Evolutionary conservation across 2,888 invertebrate species (phyloP), one percentile per base, ranked within the genome.

Genomic region (Pecten maximus): DNA sequence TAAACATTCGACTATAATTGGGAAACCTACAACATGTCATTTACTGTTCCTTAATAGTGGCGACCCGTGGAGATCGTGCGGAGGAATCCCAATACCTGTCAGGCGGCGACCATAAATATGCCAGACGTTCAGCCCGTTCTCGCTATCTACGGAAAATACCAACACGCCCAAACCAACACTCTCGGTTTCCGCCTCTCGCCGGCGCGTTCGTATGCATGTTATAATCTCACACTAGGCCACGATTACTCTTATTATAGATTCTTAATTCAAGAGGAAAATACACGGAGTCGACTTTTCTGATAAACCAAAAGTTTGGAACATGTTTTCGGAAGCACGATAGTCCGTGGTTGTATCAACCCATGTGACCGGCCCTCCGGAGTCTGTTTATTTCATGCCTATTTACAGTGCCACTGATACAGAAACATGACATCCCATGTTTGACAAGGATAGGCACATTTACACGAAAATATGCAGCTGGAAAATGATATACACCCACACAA

Each of bases 71-170:
- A 74, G 74, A 74, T 74, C 74, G 74, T 74, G 74, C 23, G 35
- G 74, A 35, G 74, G 74, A 74, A 74, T 74, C 74, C 15, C 74
- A 10, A 74, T 74, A 74, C 74, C 74, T 74, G 74, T 74, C 74
- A 74, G 4, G 74, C 10, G 6, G 35, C 12, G 12, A 74, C 74
- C 4, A 28, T 74, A 74, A 74, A 74, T 35, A 74, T 74, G 74
- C 74, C 74, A 74, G 12, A 28, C 74, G 74, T 35, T 10, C n/a
- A 0, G 4, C 6, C 74, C 74, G 35, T 35, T 28, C 60, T 15
- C 28, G 74, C 28, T 74, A 74, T 74, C 74, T 74, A 74, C 74
- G 2, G 8, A 74, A 15, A 28, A 74, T 74, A 74, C 74, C 74
- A 74, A 74, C 74, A 74, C 74, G 74, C 74, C 74, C 74, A 74